These are phyloP conservation scores for Eumeta japonica DNA, from an alignment of 1,140 invertebrate genomes.

Conservation along the genomic window DNA sequence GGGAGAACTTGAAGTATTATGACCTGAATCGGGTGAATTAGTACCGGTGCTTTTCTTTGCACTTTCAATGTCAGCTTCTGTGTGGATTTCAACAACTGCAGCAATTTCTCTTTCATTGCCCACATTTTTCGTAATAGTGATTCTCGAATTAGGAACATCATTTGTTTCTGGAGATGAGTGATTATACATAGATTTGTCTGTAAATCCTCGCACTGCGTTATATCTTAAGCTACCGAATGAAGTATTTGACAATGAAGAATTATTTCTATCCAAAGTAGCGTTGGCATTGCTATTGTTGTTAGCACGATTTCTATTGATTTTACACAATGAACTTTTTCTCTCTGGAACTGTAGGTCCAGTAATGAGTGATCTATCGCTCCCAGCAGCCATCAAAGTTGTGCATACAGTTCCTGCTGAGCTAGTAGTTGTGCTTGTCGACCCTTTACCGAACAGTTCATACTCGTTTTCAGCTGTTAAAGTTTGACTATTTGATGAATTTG, in stretches of 20 bases:
- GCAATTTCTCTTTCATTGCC: slow-evolving; percentile 49
- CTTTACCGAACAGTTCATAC: slow-evolving; percentile 85
- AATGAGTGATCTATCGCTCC: slow-evolving; percentile 59
- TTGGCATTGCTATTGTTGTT: slow-evolving; percentile 52
- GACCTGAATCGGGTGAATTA: slow-evolving; percentile 74
- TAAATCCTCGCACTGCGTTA: slow-evolving; percentile 55
- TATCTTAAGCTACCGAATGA: slow-evolving; percentile 58
- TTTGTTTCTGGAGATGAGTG: slow-evolving; percentile 32
- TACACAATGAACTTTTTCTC: slow-evolving; percentile 68
- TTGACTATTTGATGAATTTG: slow-evolving; percentile 61
- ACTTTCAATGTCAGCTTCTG: slow-evolving; percentile 57
- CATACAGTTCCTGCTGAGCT: slow-evolving; percentile 88
- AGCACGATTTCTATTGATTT: slow-evolving; percentile 46
- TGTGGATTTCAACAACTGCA: slow-evolving; percentile 61
- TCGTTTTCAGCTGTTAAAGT: slow-evolving; percentile 75
- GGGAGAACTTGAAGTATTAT: slow-evolving; percentile 78
- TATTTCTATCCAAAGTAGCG: slow-evolving; percentile 60
- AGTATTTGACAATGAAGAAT: slow-evolving; percentile 38
- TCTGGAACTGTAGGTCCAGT: slow-evolving; percentile 72
- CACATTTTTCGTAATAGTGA: slow-evolving; percentile 45
- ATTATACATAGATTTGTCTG: slow-evolving; percentile 57
- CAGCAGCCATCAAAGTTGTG: slow-evolving; percentile 69
- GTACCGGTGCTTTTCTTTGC: slow-evolving; percentile 59
- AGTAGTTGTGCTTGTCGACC: slow-evolving; percentile 84
- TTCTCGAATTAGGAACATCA: slow-evolving; percentile 22